Percentiles rank a stretch among this genome's conserved stretches.
Conservation (phyloP, 2,113 vertebrate genomes). For the Lagopus muta region DNA sequence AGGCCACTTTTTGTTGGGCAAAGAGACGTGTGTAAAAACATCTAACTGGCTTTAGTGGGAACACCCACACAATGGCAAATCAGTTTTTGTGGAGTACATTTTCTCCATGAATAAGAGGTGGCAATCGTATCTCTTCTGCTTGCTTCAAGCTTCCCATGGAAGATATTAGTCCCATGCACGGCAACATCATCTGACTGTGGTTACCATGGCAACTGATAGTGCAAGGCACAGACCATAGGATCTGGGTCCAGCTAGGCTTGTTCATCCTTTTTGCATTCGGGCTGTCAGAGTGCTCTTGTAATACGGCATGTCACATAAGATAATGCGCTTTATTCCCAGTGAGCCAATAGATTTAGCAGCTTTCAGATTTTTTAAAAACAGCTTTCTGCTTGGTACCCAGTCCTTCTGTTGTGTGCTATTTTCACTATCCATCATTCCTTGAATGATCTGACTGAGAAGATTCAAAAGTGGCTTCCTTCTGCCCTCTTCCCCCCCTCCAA, state of each 20-base stretch:
- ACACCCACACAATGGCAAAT: neutral
- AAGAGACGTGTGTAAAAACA: neutral
- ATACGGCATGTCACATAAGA: neutral
- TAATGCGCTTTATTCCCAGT: neutral
- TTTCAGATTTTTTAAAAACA: neutral
- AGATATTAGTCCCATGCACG: neutral
- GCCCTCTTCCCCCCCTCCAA: accelerated
- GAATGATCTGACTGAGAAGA: neutral
- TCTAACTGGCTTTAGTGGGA: neutral
- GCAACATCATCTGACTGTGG: neutral
- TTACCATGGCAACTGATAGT: neutral
- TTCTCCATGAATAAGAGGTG: neutral
- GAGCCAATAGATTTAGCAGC: neutral
- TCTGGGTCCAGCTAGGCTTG: neutral
- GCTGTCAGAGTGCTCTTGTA: neutral
- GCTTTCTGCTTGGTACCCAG: neutral
- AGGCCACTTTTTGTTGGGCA: neutral
- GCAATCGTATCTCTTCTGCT: neutral
- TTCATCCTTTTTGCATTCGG: neutral
- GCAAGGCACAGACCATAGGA: neutral
- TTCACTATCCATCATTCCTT: neutral
- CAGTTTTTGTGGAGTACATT: neutral
- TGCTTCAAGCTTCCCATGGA: neutral
- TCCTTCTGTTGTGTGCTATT: neutral
- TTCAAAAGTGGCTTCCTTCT: neutral